Evolutionary conservation across 1,140 invertebrate genomes (phyloP).

Genomic region (Tetranychus cinnabarinus): DNA sequence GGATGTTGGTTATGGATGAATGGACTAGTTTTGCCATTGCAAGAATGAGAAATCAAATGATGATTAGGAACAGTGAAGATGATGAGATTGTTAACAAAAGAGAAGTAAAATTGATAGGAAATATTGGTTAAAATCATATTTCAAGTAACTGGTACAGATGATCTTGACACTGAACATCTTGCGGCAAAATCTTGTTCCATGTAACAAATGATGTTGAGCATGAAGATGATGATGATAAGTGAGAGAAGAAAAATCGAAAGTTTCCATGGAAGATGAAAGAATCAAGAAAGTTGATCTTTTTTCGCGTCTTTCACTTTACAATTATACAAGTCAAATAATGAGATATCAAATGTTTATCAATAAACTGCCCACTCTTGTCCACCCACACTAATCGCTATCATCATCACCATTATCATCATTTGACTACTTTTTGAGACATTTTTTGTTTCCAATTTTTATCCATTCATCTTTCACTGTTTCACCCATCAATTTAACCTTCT

Average conservation of each 20-base stretch:
- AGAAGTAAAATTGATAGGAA: neutral
- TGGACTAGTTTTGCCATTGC: too few relatives aligned
- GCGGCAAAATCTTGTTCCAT: neutral
- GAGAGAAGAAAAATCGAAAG: neutral
- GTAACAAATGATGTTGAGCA: neutral
- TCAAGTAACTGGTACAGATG: neutral
- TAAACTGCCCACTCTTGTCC: neutral
- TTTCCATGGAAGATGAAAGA: neutral
- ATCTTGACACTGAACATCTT: neutral
- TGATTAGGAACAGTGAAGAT: too few relatives aligned
- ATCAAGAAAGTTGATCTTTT: neutral
- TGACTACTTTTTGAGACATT: neutral
- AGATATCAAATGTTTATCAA: too few relatives aligned
- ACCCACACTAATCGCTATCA: neutral
- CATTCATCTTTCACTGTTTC: neutral
- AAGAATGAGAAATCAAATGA: too few relatives aligned
- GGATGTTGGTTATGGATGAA: too few relatives aligned
- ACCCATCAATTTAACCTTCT: neutral
- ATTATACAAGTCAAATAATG: neutral
- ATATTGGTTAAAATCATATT: neutral
- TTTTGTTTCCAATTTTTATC: neutral
- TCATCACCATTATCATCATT: neutral
- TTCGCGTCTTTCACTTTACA: neutral
- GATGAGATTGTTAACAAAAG: neutral
- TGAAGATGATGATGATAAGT: neutral